A percentile compares a stretch with the other conserved stretches of the same genome.
These are phyloP conservation scores for Ctenopoma multispine DNA, from an alignment of 2,797 vertebrate genomes.

Conservation along the genomic window DNA sequence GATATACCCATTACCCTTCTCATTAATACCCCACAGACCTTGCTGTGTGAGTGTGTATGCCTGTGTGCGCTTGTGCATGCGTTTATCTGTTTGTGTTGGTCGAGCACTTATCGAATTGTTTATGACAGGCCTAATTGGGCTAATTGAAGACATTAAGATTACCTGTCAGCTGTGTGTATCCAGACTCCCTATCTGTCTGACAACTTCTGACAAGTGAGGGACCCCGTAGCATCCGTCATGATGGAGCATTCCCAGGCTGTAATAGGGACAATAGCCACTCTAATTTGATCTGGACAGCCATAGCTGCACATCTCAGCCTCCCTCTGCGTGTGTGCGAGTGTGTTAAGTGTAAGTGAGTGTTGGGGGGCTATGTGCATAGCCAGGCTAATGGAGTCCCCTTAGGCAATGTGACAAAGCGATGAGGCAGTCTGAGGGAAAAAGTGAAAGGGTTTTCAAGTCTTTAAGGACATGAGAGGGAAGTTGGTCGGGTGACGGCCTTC, in stretches of 20 bases:
- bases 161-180: slow-evolving; percentile 99
- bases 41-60: slow-evolving; percentile 86
- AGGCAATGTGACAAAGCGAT: slow-evolving; percentile 94
- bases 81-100: slow-evolving; percentile 99
- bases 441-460: slow-evolving; percentile 91
- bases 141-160: slow-evolving; percentile 99
- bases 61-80: slow-evolving; percentile 81
- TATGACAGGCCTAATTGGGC: slow-evolving; percentile 99
- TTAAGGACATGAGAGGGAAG: slow-evolving; percentile 92
- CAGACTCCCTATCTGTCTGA: slow-evolving; percentile 96
- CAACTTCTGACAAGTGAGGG: slow-evolving; percentile 99
- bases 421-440: slow-evolving; percentile 90
- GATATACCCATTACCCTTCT: slow-evolving; percentile 97
- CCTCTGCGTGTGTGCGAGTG: slow-evolving; percentile 42
- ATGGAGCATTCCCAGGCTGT: slow-evolving; percentile 93
- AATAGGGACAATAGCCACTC: slow-evolving; percentile 96
- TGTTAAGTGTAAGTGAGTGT: slow-evolving; percentile 75
- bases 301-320: slow-evolving; percentile 87
- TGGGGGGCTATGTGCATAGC: slow-evolving; percentile 70
- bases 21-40: slow-evolving; percentile 93
- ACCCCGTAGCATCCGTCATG: slow-evolving; percentile 98
- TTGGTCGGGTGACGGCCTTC: slow-evolving; percentile 87
- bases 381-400: slow-evolving; percentile 95
- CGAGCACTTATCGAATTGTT: slow-evolving; percentile 99
- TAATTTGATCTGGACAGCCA: slow-evolving; percentile 98